phyloP scores from a whole-genome alignment of 2,797 vertebrate genomes.

The Fratercula arctica region DNA sequence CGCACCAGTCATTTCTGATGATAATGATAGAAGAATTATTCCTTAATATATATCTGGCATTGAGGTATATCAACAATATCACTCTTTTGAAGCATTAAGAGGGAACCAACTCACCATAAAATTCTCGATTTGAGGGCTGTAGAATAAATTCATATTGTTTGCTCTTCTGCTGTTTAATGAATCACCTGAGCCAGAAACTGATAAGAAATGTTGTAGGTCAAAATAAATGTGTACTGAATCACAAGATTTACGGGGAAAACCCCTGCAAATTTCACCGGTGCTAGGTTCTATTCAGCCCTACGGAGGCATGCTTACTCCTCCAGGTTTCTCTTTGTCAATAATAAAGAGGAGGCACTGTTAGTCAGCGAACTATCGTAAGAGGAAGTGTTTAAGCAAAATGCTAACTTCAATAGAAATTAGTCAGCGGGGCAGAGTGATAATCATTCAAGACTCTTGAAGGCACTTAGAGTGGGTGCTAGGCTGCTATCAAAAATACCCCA shows the following conservation, averaged over 20 bases:
- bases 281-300: neutral
- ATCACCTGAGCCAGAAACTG: neutral
- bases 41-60: neutral
- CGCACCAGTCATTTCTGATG: neutral
- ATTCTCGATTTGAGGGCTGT: neutral
- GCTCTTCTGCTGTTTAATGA: neutral
- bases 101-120: neutral
- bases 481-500: neutral
- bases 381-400: neutral
- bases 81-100: neutral
- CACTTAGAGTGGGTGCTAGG: neutral
- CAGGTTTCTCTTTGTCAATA: neutral
- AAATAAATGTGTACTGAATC: neutral
- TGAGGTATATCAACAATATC: neutral
- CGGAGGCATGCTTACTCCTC: neutral
- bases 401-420: conserved; percentile 6
- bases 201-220: neutral
- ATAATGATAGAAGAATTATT: neutral
- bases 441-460: neutral
- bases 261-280: neutral
- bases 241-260: neutral
- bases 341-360: neutral
- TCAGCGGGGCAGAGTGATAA: neutral
- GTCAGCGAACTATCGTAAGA: neutral
- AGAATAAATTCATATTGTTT: neutral